Conservation (phyloP, 53 echinoderm and acorn worm species). For the Paracentrotus lividus region DNA sequence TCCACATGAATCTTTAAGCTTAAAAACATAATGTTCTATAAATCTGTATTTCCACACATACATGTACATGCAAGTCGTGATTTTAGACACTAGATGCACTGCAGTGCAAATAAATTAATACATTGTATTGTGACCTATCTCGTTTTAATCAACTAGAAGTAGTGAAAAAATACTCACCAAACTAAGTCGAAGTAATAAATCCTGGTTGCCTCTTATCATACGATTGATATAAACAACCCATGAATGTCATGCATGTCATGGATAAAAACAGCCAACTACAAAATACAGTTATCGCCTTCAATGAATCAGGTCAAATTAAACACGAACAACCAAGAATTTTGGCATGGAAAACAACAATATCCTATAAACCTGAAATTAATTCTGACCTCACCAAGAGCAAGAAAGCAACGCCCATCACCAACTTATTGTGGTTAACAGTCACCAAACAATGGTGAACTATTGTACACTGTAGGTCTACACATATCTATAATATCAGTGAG, state of each 20-base stretch:
- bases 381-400: background rate
- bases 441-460: background rate
- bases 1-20: too few species aligned
- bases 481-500: background rate
- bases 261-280: too few species aligned
- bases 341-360: background rate
- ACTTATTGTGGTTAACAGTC: background rate
- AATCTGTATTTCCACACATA: too few species aligned
- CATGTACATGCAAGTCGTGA: too few species aligned
- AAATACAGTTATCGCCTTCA: too few species aligned
- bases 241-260: background rate
- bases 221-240: background rate
- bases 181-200: background rate
- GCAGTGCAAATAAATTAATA: background rate
- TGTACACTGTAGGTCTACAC: background rate
- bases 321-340: background rate
- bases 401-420: conserved; percentile 1
- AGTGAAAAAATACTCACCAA: conserved; percentile 13
- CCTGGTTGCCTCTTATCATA: background rate
- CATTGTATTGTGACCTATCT: background rate
- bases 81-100: too few species aligned
- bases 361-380: background rate
- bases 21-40: too few species aligned
- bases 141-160: background rate
- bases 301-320: background rate